Conservation (phyloP, 2,888 invertebrate genomes). For the Dryadula phaetusa region DNA sequence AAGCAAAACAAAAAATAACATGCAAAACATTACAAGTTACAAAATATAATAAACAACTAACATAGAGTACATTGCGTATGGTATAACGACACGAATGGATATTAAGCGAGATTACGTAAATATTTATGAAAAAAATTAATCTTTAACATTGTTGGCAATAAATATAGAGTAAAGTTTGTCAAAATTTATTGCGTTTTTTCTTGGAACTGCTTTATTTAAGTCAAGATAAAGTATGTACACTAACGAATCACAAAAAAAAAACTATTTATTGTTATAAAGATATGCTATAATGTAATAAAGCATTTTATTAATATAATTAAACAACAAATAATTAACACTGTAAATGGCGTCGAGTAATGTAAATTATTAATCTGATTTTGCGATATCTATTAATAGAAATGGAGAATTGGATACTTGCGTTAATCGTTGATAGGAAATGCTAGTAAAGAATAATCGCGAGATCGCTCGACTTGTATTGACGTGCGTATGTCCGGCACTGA, state of each 20-base stretch:
- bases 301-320: background rate
- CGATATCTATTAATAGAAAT: background rate
- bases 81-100: conserved; percentile 38
- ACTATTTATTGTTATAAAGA: too few species aligned
- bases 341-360: too few species aligned
- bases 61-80: conserved; percentile 33
- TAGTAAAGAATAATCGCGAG: conserved; percentile 6
- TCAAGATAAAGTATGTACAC: conserved; percentile 26
- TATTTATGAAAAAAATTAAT: conserved; percentile 47
- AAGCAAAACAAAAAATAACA: conserved; percentile 75
- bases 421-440: background rate
- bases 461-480: conserved; percentile 59
- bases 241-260: background rate
- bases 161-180: conserved; percentile 49
- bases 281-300: too few species aligned
- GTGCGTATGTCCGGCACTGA: conserved; percentile 73
- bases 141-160: conserved; percentile 52
- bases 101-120: conserved; percentile 41
- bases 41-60: conserved; percentile 36
- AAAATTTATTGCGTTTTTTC: conserved; percentile 52
- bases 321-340: background rate
- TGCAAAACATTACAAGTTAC: conserved; percentile 58
- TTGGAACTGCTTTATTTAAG: conserved; percentile 48
- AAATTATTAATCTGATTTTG: background rate
- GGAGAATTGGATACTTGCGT: conserved; percentile 5